These are phyloP conservation scores for Epistrophe grossulariae DNA, from an alignment of 2,888 invertebrate genomes.

Conservation along the genomic window DNA sequence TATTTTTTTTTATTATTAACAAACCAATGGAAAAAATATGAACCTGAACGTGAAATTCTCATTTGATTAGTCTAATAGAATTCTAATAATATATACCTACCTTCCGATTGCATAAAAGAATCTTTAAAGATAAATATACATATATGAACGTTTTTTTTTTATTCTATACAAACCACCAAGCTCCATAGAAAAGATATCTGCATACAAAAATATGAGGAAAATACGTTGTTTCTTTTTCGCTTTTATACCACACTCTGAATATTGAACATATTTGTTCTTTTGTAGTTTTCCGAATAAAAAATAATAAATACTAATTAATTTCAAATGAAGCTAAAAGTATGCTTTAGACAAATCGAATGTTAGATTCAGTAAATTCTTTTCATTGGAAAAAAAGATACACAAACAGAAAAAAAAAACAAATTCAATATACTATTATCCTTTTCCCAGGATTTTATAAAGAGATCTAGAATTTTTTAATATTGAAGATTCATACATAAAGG, in stretches of 20 bases:
- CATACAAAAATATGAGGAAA: not conserved
- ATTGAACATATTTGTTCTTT: not conserved
- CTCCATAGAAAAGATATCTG: not conserved
- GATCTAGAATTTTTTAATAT: not conserved
- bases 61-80: conserved; percentile 5
- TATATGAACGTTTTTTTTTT: not conserved
- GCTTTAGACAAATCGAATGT: not conserved
- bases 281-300: not conserved
- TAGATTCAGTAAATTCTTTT: not conserved
- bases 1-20: too few relatives aligned
- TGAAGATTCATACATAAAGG: not conserved
- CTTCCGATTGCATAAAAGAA: not conserved
- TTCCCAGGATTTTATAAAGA: not conserved
- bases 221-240: not conserved
- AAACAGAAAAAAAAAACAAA: not conserved
- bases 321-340: not conserved
- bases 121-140: too few relatives aligned
- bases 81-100: not conserved
- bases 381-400: not conserved
- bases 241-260: not conserved
- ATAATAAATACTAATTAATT: conserved; percentile 3
- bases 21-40: not conserved
- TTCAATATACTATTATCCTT: not conserved
- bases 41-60: not conserved
- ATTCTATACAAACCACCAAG: not conserved